Base-by-base conservation (phyloP, 1,140 invertebrate genomes). In the Drosophila nigromelanica region DNA sequence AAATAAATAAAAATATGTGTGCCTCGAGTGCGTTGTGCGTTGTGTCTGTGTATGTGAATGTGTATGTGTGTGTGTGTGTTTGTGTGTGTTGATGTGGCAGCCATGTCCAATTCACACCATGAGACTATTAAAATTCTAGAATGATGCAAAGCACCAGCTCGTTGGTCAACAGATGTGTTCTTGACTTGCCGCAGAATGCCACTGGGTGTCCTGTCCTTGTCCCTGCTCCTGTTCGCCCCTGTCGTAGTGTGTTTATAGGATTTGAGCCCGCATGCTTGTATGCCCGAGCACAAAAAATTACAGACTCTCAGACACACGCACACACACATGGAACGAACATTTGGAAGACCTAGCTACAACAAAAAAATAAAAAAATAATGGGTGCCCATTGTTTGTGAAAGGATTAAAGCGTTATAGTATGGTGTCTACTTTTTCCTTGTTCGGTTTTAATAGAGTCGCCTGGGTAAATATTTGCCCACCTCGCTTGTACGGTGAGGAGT, bases 371-470 rank as follows among this genome's bases (percentile, higher is more conserved):
- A 54, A 43, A 37, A 61, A 64, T 33, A 51, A 60, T 43, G 48
- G 66, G 64, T 77, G 77, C 73, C 77, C 81, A 52, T 79, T 86
- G 81, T 75, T 77, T 86, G 79, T 77, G 77, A 58, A 80, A 56
- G 78, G 71, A 60, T 63, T 68, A 73, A 71, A 79, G 10, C 50
- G 58, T 67, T 61, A 59, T 27, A 54, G 39, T 72, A 52, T 62
- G 72, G 55, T 64, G 58, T 78, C 58, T 39, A 61, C 51, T 50
- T 61, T 73, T 68, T 56, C 27, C n/a, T 21, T 87, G 82, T 77
- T 86, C 73, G 74, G 37, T 74, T 86, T 81, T 81, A 81, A 81
- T 87, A 72, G 78, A 85, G 81, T 86, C 81, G 80, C 76, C 68
- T 80, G 77, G 67, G 77, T 73, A 85, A 80, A 85, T 86, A 85